Base-by-base conservation (phyloP, 1,140 invertebrate genomes). In the Trichoplusia ni region DNA sequence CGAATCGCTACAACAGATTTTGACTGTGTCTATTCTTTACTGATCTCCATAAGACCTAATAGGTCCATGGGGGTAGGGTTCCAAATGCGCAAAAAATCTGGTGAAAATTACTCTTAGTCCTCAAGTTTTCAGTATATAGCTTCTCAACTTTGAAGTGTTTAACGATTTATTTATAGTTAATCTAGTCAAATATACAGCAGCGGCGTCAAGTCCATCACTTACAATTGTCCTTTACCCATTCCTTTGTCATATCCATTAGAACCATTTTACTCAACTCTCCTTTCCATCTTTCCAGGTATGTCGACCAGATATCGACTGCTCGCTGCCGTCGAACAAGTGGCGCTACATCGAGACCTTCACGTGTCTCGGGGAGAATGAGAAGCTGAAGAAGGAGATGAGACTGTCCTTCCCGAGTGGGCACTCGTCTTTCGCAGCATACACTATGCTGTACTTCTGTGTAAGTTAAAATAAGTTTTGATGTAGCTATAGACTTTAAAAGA, bases 381-480 rank as follows among this genome's bases (percentile, higher is more conserved):
- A 91, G 61, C 82, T 93, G 35, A 75, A 95, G 61, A 95, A 95
- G 76, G 95, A 96, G 84, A 92, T 95, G 87, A 93, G 94, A 79
- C 91, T 96, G 46, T 97, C 95, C 6, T 97, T 97, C 87, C 95
- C 95, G 40, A 96, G 95, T 54, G 95, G 95, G 13, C 95, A 96
- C 84, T 95, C 95, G 8, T 95, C 95, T 14, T 96, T 96, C 88
- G 94, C 95, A 11, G 94, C 95, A 65, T 96, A 95, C 77, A 94
- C 95, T 16, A 96, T 96, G 95, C 85, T 96, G 35, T 96, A 95
- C 89, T 92, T 95, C 75, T 93, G 93, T 74, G 95, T 96, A 92
- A 95, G 95, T 94, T 44, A 7, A 4, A 25, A 1, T 21, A 21
- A n/a, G n/a, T n/a, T n/a, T n/a, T n/a, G n/a, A n/a, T n/a, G n/a